Evolutionary conservation across 2,888 invertebrate species (phyloP).

Genomic region (Drosophila quinaria): DNA sequence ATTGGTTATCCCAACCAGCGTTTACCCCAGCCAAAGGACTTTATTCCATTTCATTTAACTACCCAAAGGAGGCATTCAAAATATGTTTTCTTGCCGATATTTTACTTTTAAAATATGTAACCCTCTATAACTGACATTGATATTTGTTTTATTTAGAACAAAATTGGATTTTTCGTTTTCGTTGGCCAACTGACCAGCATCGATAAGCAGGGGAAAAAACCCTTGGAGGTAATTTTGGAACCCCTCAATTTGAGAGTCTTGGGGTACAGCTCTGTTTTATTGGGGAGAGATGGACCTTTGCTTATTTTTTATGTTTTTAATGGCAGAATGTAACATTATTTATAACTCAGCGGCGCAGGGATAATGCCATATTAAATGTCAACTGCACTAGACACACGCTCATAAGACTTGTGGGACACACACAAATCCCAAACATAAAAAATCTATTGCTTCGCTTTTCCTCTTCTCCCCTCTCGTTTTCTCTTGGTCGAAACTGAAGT

Average conservation of each 20-base stretch:
- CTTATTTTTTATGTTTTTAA: conserved; percentile 71
- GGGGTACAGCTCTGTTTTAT: conserved; percentile 36
- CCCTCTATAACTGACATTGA: conserved; percentile 27
- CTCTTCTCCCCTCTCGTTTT: background rate
- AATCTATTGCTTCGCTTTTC: conserved; percentile 70
- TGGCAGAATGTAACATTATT: conserved; percentile 73
- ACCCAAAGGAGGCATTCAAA: conserved; percentile 42
- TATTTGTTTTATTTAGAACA: conserved; percentile 42
- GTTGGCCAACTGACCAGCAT: conserved; percentile 34
- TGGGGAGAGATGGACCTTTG: conserved; percentile 9
- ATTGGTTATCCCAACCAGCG: conserved; percentile 36
- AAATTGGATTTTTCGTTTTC: conserved; percentile 41
- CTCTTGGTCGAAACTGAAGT: conserved; percentile 39
- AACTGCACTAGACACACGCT: conserved; percentile 70
- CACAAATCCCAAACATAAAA: conserved; percentile 80
- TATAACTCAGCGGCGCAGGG: conserved; percentile 78
- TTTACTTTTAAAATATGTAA: conserved; percentile 53
- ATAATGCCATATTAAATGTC: conserved; percentile 80
- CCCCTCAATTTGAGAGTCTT: conserved; percentile 33
- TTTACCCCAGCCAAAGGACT: conserved; percentile 14
- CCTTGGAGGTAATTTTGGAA: conserved; percentile 23
- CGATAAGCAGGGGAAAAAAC: conserved; percentile 31
- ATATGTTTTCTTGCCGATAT: conserved; percentile 60
- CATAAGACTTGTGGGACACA: conserved; percentile 72
- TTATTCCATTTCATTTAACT: conserved; percentile 39